Base-by-base conservation (phyloP, 2,113 vertebrate species). In the Myotis yumanensis region DNA sequence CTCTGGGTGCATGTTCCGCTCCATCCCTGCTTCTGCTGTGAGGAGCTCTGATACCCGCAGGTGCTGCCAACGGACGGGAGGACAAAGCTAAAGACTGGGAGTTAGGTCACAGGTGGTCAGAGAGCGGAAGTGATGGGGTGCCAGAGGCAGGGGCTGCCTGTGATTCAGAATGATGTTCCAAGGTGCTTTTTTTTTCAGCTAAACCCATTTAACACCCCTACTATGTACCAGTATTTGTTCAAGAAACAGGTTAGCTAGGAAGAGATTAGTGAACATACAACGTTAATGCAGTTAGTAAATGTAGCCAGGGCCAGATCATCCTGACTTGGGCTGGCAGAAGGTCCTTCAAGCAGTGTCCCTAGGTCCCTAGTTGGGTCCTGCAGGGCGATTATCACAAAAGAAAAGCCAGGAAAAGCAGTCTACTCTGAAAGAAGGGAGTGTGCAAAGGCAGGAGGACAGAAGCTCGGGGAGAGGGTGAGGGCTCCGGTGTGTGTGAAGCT, bases 211-310 rank as follows among this genome's bases (percentile, higher is more conserved):
- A 91, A 73, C 28, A 79, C 35, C 59, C 25, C 43, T 77, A 18
- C 14, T 52, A 7, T 66, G 5, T 64, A 18, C 25, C 18, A 37
- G 10, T 59, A 91, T 72, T 90, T 86, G n/a, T 69, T 84, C 68
- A 72, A 59, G 75, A 86, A 96, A 46, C 72, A 77, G 43, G 32
- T 89, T 80, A 86, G 35, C 82, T 46, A 90, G 32, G 25, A 82
- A 95, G 25, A 72, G 25, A 32, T 88, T 87, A 46, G 8, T 75
- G 57, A 95, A 37, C 46, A 30, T 9, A 15, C 10, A 48, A 37
- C 35, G 81, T 84, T 30, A 68, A 23, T 81, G 35, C 4, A 59
- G 11, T 75, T 84, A 40, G 11, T 72, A 64, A n/a, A 16, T 40
- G 17, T 68, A 57, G 54, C 62, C 73, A 46, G 25, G 23, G 28